A percentile compares a stretch with the other conserved stretches of the same genome.
Conservation (phyloP, 2,797 vertebrate species). For the Eulemur coronatus region DNA sequence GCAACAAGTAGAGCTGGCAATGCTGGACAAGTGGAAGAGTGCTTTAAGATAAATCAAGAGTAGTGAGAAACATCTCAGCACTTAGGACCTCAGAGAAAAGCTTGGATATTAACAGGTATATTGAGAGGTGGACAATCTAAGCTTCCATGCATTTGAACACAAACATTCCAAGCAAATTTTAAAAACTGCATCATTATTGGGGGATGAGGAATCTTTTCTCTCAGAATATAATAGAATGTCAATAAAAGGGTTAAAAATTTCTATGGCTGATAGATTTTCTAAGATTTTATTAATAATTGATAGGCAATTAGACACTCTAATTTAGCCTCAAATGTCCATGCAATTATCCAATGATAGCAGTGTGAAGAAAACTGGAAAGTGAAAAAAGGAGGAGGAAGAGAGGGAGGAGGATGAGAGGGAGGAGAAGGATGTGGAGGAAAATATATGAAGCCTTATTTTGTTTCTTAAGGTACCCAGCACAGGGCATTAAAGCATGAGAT, state of each 20-base stretch:
- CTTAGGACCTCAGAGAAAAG: not conserved
- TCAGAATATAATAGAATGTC: not conserved
- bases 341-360: not conserved
- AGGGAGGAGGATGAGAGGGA: rapidly evolving
- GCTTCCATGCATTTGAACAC: not conserved
- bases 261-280: not conserved
- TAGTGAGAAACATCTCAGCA: not conserved
- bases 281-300: not conserved
- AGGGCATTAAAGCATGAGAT: not conserved
- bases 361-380: not conserved
- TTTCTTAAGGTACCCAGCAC: not conserved
- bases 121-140: not conserved
- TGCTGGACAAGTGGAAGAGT: not conserved
- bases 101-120: not conserved
- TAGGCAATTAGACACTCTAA: not conserved
- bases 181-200: not conserved
- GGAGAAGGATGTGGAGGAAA: not conserved
- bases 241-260: not conserved
- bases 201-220: not conserved
- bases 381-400: not conserved
- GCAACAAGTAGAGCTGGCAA: not conserved
- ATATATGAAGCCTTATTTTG: not conserved
- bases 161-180: not conserved
- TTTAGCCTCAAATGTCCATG: not conserved
- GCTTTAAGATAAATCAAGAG: not conserved